phyloP scores from a whole-genome alignment of 2,797 vertebrate genomes.

The Apogon hyalosoma region DNA sequence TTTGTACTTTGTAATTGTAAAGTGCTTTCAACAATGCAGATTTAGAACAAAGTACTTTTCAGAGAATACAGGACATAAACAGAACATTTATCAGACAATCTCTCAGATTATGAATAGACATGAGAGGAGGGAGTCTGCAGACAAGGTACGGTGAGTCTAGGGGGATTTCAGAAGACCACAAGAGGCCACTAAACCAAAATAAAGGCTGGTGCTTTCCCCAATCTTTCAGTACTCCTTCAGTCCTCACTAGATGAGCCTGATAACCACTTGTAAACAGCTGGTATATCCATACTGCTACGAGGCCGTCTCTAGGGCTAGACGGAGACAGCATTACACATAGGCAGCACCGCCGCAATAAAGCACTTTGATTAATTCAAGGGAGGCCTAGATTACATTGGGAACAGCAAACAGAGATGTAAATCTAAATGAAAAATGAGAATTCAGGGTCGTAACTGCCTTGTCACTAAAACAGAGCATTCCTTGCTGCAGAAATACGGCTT shows the following conservation, averaged over 20 bases:
- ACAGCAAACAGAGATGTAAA: slow-evolving; percentile 40
- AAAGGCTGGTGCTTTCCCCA: slow-evolving; percentile 63
- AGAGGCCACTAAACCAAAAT: slow-evolving; percentile 63
- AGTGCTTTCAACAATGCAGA: slow-evolving; percentile 43
- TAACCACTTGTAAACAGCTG: slow-evolving; percentile 59
- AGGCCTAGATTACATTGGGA: slow-evolving; percentile 37
- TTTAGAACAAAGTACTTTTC: slow-evolving; percentile 60
- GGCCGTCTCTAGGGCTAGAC: slow-evolving; percentile 26
- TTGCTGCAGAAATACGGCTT: slow-evolving; percentile 26
- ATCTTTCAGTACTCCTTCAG: slow-evolving; percentile 12
- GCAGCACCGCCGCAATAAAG: slow-evolving; percentile 22
- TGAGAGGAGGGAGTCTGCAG: slow-evolving; percentile 29
- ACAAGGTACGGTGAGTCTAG: slow-evolving; percentile 28
- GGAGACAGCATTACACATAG: slow-evolving; percentile 5
- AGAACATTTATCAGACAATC: slow-evolving; percentile 61
- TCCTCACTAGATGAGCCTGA: slow-evolving; percentile 46
- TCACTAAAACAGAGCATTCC: slow-evolving; percentile 20
- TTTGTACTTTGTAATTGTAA: too few species aligned
- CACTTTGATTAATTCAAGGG: slow-evolving; percentile 47
- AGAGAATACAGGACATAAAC: slow-evolving; percentile 65
- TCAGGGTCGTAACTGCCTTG: slow-evolving; percentile 7
- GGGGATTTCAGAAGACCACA: slow-evolving; percentile 64
- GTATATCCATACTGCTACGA: slow-evolving; percentile 48
- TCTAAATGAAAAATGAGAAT: slow-evolving; percentile 51
- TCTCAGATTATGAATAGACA: slow-evolving; percentile 52